These are phyloP conservation scores for Camponotus vicinus DNA, from an alignment of 1,140 invertebrate genomes.

Conservation along the genomic window DNA sequence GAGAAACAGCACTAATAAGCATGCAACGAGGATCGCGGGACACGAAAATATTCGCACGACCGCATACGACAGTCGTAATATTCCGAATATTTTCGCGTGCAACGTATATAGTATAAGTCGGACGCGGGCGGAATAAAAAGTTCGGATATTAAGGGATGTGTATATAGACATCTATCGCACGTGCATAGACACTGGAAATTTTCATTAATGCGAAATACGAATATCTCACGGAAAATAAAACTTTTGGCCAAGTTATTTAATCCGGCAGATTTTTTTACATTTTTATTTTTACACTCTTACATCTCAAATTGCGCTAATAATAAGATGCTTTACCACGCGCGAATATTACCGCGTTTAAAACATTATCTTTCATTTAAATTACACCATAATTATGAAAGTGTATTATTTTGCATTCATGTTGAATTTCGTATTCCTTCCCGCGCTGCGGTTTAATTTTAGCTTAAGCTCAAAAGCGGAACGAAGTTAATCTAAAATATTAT, in stretches of 20 bases:
- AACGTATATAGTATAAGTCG: neutral
- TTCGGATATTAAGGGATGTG: neutral
- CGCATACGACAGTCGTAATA: neutral
- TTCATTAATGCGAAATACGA: conserved; percentile 44
- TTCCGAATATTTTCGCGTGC: conserved; percentile 15
- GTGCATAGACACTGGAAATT: neutral
- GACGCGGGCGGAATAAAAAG: conserved; percentile 30
- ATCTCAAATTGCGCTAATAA: neutral
- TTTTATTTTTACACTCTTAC: neutral
- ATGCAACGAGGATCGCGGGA: conserved; percentile 31
- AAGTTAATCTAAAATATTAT: conserved; percentile 49
- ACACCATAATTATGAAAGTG: conserved; percentile 6
- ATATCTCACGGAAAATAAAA: neutral
- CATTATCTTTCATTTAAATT: conserved; percentile 29
- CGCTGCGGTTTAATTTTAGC: conserved; percentile 2
- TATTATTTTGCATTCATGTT: conserved; percentile 33
- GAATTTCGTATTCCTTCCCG: conserved; percentile 28
- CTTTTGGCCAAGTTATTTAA: neutral
- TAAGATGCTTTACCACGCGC: too few species aligned
- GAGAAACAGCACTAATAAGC: conserved; percentile 40
- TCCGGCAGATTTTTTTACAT: neutral
- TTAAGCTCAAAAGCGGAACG: conserved; percentile 9
- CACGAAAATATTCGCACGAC: conserved; percentile 46
- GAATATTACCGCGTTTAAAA: conserved; percentile 18
- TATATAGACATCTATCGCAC: neutral